phyloP scores from a whole-genome alignment of 2,888 invertebrate species.

The Cylindroiulus punctatus region DNA sequence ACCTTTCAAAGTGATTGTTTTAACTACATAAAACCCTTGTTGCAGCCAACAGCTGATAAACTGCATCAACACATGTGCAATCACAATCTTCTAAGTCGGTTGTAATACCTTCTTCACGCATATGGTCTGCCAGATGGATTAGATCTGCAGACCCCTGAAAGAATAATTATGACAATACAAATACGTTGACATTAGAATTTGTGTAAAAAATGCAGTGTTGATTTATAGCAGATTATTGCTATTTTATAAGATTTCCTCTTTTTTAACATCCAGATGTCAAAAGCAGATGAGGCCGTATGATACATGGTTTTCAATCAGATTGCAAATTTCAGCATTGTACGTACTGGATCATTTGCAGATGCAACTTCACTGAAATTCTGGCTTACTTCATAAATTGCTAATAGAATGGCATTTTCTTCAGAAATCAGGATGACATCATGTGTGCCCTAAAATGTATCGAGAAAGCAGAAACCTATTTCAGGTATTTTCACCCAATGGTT shows the following conservation, averaged over 20 bases:
- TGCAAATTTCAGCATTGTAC: neutral
- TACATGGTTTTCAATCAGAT: no score
- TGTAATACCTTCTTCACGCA: slow-evolving; percentile 4
- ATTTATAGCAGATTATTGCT: no score
- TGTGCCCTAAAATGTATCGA: neutral
- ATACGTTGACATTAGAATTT: no score
- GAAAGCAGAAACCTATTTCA: neutral
- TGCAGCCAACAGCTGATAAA: slow-evolving; percentile 32
- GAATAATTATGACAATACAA: neutral
- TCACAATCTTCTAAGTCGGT: neutral
- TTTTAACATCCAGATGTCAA: no score
- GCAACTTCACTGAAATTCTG: slow-evolving; percentile 39
- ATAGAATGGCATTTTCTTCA: neutral
- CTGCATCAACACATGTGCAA: neutral
- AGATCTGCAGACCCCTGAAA: slow-evolving; percentile 27
- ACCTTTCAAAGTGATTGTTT: neutral
- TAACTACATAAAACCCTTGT: slow-evolving; percentile 3
- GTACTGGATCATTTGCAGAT: slow-evolving; percentile 13
- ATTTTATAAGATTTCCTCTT: no score
- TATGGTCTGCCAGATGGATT: slow-evolving; percentile 4
- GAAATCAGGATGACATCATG: slow-evolving; percentile 21
- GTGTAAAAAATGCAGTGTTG: no score
- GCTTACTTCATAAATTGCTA: slow-evolving; percentile 10
- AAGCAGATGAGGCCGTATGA: no score
- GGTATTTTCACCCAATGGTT: neutral